Percentiles rank a stretch among this genome's conserved stretches.
phyloP scores from a whole-genome alignment of 2,797 vertebrate genomes.

The Poeciliopsis paucimaculata region DNA sequence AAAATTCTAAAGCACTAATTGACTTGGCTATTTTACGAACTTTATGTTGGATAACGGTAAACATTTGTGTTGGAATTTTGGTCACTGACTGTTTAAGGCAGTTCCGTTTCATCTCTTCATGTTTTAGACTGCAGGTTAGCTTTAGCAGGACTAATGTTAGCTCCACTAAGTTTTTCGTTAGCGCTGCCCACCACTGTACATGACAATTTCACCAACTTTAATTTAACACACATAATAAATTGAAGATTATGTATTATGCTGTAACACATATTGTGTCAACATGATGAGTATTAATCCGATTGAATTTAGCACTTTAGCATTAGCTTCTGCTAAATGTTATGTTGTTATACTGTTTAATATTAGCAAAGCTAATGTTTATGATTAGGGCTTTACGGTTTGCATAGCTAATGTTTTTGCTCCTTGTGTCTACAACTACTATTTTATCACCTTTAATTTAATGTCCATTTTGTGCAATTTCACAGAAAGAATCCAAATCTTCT shows the following conservation, averaged over 20 bases:
- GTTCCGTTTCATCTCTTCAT: too few species aligned
- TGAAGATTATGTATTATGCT: too few species aligned
- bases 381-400: not conserved
- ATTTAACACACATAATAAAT: too few species aligned
- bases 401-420: not conserved
- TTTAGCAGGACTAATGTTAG: not conserved
- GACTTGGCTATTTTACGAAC: not conserved
- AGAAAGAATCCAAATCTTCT: not conserved
- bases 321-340: too few species aligned
- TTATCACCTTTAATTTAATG: not conserved
- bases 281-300: too few species aligned
- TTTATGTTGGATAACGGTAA: not conserved
- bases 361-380: too few species aligned
- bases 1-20: not conserved
- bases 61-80: not conserved
- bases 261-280: too few species aligned
- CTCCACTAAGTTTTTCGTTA: not conserved
- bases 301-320: too few species aligned
- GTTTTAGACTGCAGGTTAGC: too few species aligned
- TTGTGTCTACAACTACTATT: not conserved
- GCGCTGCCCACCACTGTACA: not conserved
- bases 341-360: too few species aligned
- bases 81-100: too few species aligned
- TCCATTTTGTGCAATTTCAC: not conserved
- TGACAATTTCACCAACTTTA: not conserved